Conservation (phyloP, 2,113 vertebrate species). For the Forbesichthys papilliferus region DNA sequence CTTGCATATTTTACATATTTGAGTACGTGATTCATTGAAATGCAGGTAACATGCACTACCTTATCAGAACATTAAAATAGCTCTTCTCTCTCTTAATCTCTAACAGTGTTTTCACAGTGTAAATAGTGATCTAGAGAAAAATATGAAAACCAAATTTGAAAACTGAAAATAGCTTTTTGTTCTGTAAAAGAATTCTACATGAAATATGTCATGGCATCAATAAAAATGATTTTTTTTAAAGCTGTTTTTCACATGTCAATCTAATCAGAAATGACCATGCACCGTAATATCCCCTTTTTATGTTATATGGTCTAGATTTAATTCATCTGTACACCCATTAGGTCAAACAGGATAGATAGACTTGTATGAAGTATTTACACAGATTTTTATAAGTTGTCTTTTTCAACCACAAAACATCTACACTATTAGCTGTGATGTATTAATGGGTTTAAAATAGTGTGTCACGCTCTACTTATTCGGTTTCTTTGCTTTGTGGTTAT, state of each 20-base stretch:
- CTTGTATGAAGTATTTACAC: too few relatives aligned
- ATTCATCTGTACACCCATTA: too few relatives aligned
- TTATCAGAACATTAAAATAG: slow-evolving; percentile 26
- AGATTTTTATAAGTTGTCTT: too few relatives aligned
- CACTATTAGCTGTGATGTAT: too few relatives aligned
- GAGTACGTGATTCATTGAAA: too few relatives aligned
- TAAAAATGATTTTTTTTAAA: slow-evolving; percentile 52
- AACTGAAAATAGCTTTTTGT: slow-evolving; percentile 50
- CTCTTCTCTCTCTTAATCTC: slow-evolving; percentile 24
- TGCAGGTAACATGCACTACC: not conserved
- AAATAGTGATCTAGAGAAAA: slow-evolving; percentile 67
- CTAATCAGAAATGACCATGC: too few relatives aligned
- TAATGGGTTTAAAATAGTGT: too few relatives aligned
- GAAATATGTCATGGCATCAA: slow-evolving; percentile 49
- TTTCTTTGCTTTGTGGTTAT: too few relatives aligned
- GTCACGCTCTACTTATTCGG: too few relatives aligned
- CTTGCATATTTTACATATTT: not conserved
- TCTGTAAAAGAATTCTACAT: slow-evolving; percentile 55
- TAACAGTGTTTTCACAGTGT: slow-evolving; percentile 65
- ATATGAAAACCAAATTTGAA: slow-evolving; percentile 54
- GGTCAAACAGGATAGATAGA: too few relatives aligned
- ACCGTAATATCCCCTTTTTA: not conserved
- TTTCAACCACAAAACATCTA: too few relatives aligned
- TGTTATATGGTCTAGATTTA: not conserved
- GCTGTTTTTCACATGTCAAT: not conserved